A percentile compares a stretch with the other conserved stretches of the same genome.
Evolutionary conservation across 2,113 vertebrate species (phyloP).

Genomic region (Tenebrosternarchus preto): DNA sequence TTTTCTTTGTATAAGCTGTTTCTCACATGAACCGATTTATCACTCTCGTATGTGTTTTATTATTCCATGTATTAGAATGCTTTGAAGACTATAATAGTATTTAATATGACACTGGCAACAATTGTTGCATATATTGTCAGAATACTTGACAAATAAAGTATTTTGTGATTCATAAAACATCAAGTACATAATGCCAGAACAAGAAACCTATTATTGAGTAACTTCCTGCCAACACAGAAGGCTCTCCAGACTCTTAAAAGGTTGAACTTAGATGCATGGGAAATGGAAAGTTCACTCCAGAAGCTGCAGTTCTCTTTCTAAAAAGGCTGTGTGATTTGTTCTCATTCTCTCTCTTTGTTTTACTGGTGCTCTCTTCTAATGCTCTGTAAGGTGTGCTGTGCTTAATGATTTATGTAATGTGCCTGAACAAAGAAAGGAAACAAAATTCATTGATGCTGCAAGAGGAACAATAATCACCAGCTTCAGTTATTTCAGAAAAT

Average conservation of each 20-base stretch:
- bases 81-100: no score
- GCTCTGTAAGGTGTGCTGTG: constrained; percentile 12
- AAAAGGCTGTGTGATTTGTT: not conserved
- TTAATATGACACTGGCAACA: no score
- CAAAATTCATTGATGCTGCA: constrained; percentile 19
- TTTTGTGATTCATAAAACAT: not conserved
- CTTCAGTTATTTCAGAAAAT: constrained; percentile 15
- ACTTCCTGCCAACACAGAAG: not conserved
- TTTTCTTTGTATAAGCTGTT: no score
- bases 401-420: constrained; percentile 23
- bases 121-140: no score
- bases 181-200: not conserved
- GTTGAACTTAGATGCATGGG: constrained; percentile 25
- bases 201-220: not conserved
- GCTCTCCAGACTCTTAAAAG: constrained; percentile 1
- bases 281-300: constrained; percentile 3
- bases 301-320: not conserved
- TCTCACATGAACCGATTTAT: no score
- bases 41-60: no score
- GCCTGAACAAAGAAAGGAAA: constrained; percentile 9
- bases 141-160: no score
- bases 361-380: constrained; percentile 18
- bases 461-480: constrained; percentile 6
- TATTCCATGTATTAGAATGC: no score
- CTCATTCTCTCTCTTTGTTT: not conserved